Percentiles rank a stretch among this genome's conserved stretches.
Evolutionary conservation across 1,140 invertebrate genomes (phyloP).

Genomic region (Drosophila pseudoananassae): DNA sequence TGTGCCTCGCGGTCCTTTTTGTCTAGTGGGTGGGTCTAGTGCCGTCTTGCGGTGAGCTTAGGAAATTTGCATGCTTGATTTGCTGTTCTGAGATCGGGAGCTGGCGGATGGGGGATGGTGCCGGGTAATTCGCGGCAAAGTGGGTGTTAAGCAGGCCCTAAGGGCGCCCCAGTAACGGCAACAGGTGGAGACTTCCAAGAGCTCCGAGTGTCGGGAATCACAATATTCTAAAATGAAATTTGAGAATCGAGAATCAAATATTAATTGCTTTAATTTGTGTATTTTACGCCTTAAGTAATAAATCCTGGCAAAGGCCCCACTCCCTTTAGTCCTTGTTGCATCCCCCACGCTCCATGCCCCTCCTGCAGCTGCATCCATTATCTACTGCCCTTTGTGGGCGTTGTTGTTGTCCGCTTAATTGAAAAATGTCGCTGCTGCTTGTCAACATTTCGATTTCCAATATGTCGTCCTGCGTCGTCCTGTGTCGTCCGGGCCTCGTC

Average conservation of each 20-base stretch:
- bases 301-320: too few species aligned
- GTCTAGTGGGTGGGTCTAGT: conserved; percentile 26
- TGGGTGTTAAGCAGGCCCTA: neutral
- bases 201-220: too few species aligned
- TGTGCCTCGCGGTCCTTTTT: conserved; percentile 63
- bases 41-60: conserved; percentile 64
- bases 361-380: conserved; percentile 7
- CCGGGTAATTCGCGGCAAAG: neutral
- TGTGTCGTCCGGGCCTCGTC: neutral
- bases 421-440: conserved; percentile 69
- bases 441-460: conserved; percentile 82
- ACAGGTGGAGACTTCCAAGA: neutral
- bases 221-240: too few species aligned
- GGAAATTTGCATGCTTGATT: conserved; percentile 79
- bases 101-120: neutral
- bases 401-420: conserved; percentile 61
- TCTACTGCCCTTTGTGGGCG: neutral
- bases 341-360: neutral
- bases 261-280: too few species aligned
- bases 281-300: neutral
- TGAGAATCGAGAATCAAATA: too few species aligned
- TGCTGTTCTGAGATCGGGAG: conserved; percentile 42
- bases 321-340: too few species aligned
- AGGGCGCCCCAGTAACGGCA: neutral
- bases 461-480: conserved; percentile 47